Percentiles rank a stretch among this genome's conserved stretches.
Evolutionary conservation across 2,113 vertebrate species (phyloP).

Genomic region (Pelodiscus sinensis): DNA sequence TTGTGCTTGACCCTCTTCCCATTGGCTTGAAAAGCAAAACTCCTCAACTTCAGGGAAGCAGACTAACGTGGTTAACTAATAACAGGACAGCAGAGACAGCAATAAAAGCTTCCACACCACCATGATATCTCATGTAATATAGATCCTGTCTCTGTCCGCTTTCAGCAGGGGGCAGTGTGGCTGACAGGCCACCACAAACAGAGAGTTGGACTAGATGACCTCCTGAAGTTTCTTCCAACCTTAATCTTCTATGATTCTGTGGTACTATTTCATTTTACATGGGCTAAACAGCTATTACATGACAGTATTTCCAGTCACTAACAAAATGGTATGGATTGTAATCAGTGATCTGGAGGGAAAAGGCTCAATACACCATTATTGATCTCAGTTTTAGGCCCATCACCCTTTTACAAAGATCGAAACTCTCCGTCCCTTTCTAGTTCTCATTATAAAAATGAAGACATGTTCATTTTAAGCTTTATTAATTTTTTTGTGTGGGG

Average conservation of each 20-base stretch:
- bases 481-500: background rate
- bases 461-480: conserved; percentile 40
- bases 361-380: background rate
- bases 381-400: background rate
- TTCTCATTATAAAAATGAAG: conserved; percentile 18
- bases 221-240: no score
- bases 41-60: background rate
- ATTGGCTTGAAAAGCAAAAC: conserved; percentile 9
- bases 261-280: background rate
- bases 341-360: background rate
- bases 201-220: no score
- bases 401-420: background rate
- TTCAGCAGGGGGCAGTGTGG: no score
- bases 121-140: fast-evolving
- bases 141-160: background rate
- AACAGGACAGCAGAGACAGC: background rate
- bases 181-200: no score
- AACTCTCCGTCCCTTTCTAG: background rate
- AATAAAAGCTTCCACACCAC: background rate
- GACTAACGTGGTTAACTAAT: background rate
- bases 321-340: background rate
- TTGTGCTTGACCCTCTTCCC: conserved; percentile 8
- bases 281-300: background rate
- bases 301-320: background rate
- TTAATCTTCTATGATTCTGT: no score